Percentiles rank a stretch among this genome's conserved stretches.
Conservation (phyloP, 2,113 vertebrate species). For the Rhipidura dahli region DNA sequence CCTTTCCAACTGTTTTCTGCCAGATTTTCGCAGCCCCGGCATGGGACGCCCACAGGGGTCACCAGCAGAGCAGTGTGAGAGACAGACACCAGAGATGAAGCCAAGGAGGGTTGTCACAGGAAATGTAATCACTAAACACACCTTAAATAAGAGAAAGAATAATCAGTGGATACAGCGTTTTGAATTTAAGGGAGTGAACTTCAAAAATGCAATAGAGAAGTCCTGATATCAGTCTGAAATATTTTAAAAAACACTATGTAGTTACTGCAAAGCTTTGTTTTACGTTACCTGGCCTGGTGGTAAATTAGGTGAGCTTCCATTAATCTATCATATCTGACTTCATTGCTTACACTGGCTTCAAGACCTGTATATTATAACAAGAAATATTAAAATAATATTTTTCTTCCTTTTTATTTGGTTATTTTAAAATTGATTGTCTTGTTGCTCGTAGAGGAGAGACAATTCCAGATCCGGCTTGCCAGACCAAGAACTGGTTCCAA, state of each 20-base stretch:
- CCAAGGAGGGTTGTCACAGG: background rate
- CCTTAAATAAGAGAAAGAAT: background rate
- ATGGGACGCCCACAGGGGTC: accelerated
- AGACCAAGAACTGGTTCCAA: background rate
- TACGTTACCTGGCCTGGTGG: background rate
- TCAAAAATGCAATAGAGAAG: background rate
- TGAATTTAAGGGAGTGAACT: background rate
- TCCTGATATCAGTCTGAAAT: background rate
- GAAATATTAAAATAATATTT: background rate
- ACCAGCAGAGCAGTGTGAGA: background rate
- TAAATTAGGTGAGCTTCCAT: background rate
- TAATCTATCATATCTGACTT: background rate
- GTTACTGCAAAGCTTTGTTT: background rate
- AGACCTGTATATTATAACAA: background rate
- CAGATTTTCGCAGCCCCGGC: accelerated
- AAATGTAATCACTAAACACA: background rate
- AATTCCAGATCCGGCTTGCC: background rate
- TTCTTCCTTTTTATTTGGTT: background rate
- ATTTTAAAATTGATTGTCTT: background rate
- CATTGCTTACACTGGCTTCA: background rate
- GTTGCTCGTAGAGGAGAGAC: background rate
- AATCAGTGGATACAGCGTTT: background rate
- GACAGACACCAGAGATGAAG: background rate
- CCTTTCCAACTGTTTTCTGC: background rate
- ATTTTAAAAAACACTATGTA: background rate